Conservation (phyloP, 2,113 vertebrate genomes). For the Eidolon helvum region DNA sequence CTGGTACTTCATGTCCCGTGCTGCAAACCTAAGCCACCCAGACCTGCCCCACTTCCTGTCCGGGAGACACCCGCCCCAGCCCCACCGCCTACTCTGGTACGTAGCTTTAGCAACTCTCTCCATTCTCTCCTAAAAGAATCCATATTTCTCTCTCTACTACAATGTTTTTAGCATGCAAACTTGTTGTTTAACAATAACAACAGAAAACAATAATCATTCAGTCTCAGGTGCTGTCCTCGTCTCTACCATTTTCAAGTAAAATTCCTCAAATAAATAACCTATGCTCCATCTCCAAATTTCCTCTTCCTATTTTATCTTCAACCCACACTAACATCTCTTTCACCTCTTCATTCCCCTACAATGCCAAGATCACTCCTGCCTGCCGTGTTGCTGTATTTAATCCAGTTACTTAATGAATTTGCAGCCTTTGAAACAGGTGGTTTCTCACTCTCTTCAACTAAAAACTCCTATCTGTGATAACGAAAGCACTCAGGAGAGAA, state of each 20-base stretch:
- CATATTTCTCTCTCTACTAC: neutral
- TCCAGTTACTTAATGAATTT: neutral
- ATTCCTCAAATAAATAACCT: neutral
- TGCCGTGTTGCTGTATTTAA: accelerated
- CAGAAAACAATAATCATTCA: neutral
- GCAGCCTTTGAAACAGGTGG: neutral
- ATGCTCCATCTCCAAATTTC: neutral
- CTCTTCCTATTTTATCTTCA: neutral
- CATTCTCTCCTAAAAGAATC: neutral
- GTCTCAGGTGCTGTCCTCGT: neutral
- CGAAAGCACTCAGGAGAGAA: neutral
- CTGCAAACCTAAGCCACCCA: neutral
- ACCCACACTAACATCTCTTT: neutral
- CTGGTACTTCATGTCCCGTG: accelerated
- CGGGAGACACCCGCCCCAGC: too few relatives aligned
- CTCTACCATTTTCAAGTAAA: neutral
- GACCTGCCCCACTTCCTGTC: neutral
- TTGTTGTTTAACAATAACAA: neutral
- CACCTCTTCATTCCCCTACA: neutral
- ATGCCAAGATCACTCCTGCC: neutral
- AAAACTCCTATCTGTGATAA: too few relatives aligned
- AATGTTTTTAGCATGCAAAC: neutral
- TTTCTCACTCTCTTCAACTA: neutral
- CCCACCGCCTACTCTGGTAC: neutral
- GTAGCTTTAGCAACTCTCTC: neutral